These are phyloP conservation scores for Argyresthia goedartella DNA, from an alignment of 2,888 invertebrate species.

Conservation along the genomic window DNA sequence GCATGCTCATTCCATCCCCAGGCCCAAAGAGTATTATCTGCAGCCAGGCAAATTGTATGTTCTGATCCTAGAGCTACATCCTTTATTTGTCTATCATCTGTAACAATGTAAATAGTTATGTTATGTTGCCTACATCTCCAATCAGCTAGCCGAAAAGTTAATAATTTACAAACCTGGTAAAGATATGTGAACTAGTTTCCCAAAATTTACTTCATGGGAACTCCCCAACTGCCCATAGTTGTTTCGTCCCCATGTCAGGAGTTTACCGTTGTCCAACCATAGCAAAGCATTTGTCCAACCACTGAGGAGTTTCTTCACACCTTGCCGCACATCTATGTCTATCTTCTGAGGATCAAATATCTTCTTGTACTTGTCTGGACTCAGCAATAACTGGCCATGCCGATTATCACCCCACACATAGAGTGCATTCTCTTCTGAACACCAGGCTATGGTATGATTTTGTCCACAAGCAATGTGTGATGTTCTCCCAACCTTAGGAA, in stretches of 20 bases:
- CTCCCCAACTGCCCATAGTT: slow-evolving; percentile 83
- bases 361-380: slow-evolving; percentile 58
- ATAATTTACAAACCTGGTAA: slow-evolving; percentile 39
- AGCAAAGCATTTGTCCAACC: slow-evolving; percentile 87
- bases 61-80: slow-evolving; percentile 82
- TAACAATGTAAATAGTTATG: slow-evolving; percentile 21
- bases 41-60: slow-evolving; percentile 79
- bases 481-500: slow-evolving; percentile 68
- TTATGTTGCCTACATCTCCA: not conserved
- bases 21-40: slow-evolving; percentile 75
- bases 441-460: slow-evolving; percentile 79
- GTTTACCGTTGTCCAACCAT: slow-evolving; percentile 71
- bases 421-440: slow-evolving; percentile 64
- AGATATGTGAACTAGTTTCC: slow-evolving; percentile 37
- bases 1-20: slow-evolving; percentile 96
- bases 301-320: slow-evolving; percentile 69
- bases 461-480: slow-evolving; percentile 82
- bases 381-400: slow-evolving; percentile 80
- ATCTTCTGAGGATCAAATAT: slow-evolving; percentile 67
- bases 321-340: slow-evolving; percentile 65
- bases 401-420: slow-evolving; percentile 89
- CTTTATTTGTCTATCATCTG: slow-evolving; percentile 55
- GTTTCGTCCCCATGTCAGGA: slow-evolving; percentile 86
- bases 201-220: slow-evolving; percentile 26
- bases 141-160: not conserved